Evolutionary conservation across 2,888 invertebrate genomes (phyloP), one percentile per base, ranked within the genome.

Genomic region (Druceiella hillmani): DNA sequence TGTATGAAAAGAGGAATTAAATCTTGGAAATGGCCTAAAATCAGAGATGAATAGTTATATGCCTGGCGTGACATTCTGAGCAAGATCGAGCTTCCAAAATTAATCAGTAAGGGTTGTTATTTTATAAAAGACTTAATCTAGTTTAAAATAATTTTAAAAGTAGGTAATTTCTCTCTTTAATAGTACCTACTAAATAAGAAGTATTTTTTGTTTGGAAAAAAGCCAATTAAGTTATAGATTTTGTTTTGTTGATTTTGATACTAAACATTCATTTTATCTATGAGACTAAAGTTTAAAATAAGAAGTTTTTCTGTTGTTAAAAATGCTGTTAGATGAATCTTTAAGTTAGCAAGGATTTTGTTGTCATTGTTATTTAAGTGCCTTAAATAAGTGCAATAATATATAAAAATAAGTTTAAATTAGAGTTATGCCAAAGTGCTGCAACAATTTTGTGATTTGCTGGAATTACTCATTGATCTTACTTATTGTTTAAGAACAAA

Each of bases 41-140:
- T 45, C 11, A 44, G 36, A 35, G 43, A 46, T 30, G 45, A 45
- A 20, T 38, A 47, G 33, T 39, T 48, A 12, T 47, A 44, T 41
- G 26, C 17, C 16, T 48, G 46, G 46, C 32, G 41, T 24, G 39
- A 45, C 16, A 30, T 50, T 31, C 13, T 50, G 17, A 28, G 41
- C 33, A 48, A 40, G 35, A 50, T 50, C 10, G 26, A 46, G 12
- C 26, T 34, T 2, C 43, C 43, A 22, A 46, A 41, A 29, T 35
- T 43, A 36, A 40, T 40, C 30, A 38, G 10, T 20, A 41, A 12
- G 28, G 32, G 41, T 10, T 38, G 38, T 34, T 41, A 41, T 38
- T 41, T n/a, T n/a, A n/a, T 22, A 22, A 22, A 7, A 7, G 6
- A 7, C 22, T 6, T n/a, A 22, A n/a, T 22, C 6, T 22, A 7